A percentile compares a stretch with the other conserved stretches of the same genome.
These are phyloP conservation scores for Cheilinus undulatus DNA, from an alignment of 2,113 vertebrate species.

Conservation along the genomic window DNA sequence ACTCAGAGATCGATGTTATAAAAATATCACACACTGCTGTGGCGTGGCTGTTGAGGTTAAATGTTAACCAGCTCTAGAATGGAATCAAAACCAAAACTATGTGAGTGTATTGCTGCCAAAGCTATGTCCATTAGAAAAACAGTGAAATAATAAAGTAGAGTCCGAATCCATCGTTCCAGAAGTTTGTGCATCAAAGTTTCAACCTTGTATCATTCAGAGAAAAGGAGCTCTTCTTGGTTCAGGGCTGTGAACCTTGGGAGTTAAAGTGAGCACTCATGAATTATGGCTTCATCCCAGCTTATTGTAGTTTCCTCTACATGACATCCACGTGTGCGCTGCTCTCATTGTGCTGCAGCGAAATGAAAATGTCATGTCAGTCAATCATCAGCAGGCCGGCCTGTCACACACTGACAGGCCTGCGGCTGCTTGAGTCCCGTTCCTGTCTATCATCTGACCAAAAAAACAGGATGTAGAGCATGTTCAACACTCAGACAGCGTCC, in stretches of 20 bases:
- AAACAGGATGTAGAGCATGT: not conserved
- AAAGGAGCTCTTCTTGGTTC: not conserved
- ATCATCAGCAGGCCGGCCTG: constrained; percentile 28
- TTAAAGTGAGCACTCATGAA: not conserved
- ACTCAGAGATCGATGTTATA: not conserved
- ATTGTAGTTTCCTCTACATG: not conserved
- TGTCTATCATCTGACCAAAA: constrained; percentile 23
- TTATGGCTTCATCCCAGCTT: not conserved
- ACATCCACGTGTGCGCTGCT: not conserved
- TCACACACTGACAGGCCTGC: constrained; percentile 29
- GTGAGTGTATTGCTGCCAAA: not conserved
- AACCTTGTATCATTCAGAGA: not conserved
- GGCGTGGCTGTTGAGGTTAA: too few relatives aligned
- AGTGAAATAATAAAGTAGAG: not conserved
- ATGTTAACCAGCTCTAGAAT: not conserved
- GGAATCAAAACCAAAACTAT: not conserved
- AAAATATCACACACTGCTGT: not conserved
- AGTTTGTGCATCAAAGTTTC: not conserved
- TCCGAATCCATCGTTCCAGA: not conserved
- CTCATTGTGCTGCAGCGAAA: constrained; percentile 2
- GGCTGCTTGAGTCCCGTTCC: constrained; percentile 13
- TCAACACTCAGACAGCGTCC: not conserved
- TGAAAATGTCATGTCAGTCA: constrained; percentile 44
- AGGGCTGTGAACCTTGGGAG: not conserved
- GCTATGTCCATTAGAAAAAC: not conserved